Conservation (phyloP, 1,140 invertebrate genomes). For the Calliopsis andreniformis region DNA sequence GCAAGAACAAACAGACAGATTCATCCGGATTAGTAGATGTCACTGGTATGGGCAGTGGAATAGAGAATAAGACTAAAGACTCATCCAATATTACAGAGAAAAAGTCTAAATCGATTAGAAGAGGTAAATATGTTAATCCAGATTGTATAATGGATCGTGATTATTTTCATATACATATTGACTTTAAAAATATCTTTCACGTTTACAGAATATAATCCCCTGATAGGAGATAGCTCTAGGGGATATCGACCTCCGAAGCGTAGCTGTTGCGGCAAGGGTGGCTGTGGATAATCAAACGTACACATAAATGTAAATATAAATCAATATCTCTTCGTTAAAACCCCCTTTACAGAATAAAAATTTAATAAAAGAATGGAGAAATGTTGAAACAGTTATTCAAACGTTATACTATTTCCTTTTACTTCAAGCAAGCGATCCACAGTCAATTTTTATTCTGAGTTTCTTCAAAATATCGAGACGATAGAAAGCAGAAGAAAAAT, state of each 20-base stretch:
- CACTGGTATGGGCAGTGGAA: conserved; percentile 45
- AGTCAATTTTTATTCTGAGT: too few relatives aligned
- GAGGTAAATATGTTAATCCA: conserved; percentile 51
- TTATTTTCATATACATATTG: neutral
- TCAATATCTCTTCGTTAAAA: neutral
- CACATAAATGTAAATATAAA: neutral
- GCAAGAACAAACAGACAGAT: conserved; percentile 64
- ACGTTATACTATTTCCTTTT: neutral
- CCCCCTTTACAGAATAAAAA: neutral
- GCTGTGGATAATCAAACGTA: conserved; percentile 74
- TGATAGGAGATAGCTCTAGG: conserved; percentile 77
- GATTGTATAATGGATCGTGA: neutral
- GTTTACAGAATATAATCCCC: conserved; percentile 79
- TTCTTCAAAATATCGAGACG: too few relatives aligned
- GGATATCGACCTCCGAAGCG: conserved; percentile 79
- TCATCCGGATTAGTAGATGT: conserved; percentile 51
- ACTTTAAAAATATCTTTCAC: neutral
- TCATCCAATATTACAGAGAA: conserved; percentile 47
- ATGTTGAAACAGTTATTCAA: neutral
- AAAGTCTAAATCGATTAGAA: conserved; percentile 61
- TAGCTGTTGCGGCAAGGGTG: conserved; percentile 78
- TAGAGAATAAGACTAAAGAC: conserved; percentile 48
- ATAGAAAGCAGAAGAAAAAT: neutral
- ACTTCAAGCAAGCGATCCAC: too few relatives aligned
- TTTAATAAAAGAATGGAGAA: conserved; percentile 3